Conservation (phyloP, 2,888 invertebrate genomes). For the Drosophila neutralis region DNA sequence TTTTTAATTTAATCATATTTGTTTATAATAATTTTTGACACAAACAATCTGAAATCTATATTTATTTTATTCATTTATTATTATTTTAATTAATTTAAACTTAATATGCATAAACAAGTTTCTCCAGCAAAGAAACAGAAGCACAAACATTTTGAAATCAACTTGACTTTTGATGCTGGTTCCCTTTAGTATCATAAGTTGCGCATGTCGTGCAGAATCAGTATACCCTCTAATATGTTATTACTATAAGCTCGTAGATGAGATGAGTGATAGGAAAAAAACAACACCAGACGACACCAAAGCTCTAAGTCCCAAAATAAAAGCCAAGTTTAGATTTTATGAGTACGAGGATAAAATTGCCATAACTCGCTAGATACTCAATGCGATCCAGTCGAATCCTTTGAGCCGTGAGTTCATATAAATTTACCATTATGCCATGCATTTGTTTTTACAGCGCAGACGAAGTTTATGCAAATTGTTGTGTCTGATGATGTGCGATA, state of each 20-base stretch:
- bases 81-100: too few species aligned
- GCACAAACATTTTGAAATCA: neutral
- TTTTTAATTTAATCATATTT: neutral
- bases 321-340: constrained; percentile 42
- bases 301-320: neutral
- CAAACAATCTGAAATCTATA: neutral
- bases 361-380: constrained; percentile 48
- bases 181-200: neutral
- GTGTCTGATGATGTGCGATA: constrained; percentile 61
- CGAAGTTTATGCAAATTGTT: constrained; percentile 66
- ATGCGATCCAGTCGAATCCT: constrained; percentile 18
- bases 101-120: neutral
- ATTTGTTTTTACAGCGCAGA: constrained; percentile 66
- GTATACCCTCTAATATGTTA: neutral
- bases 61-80: too few species aligned
- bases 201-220: neutral
- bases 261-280: constrained; percentile 13
- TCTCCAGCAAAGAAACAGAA: neutral
- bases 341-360: constrained; percentile 35
- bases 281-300: constrained; percentile 17
- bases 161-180: neutral
- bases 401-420: constrained; percentile 35
- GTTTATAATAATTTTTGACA: neutral
- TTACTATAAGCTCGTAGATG: neutral
- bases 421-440: constrained; percentile 64